These are phyloP conservation scores for Macropodus opercularis DNA, from an alignment of 2,797 vertebrate genomes.

Conservation along the genomic window DNA sequence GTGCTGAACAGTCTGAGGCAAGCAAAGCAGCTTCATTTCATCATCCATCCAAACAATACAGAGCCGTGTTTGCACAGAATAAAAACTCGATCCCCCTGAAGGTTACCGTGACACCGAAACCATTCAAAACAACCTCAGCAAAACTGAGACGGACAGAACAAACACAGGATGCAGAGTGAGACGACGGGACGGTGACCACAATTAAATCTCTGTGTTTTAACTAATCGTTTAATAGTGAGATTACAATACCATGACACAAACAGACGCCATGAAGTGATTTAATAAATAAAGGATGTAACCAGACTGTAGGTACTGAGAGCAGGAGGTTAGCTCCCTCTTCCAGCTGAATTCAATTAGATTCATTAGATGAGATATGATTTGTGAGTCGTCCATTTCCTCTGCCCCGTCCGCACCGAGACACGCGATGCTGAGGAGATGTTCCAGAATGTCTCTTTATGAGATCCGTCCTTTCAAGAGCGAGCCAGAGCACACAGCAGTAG, in stretches of 20 bases:
- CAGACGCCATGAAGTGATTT: background rate
- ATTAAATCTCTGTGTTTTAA: too few relatives aligned
- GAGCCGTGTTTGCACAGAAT: too few relatives aligned
- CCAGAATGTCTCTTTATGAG: slow-evolving; percentile 38
- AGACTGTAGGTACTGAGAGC: slow-evolving; percentile 23
- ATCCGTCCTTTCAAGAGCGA: slow-evolving; percentile 22
- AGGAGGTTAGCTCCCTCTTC: slow-evolving; percentile 16
- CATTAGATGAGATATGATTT: slow-evolving; percentile 64
- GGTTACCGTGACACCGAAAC: slow-evolving; percentile 56
- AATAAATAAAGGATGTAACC: background rate
- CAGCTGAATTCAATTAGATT: slow-evolving; percentile 55
- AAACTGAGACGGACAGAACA: slow-evolving; percentile 6
- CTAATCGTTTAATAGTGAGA: too few relatives aligned
- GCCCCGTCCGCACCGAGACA: slow-evolving; percentile 13
- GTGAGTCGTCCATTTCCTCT: slow-evolving; percentile 46
- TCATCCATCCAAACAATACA: slow-evolving; percentile 46
- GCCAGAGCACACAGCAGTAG: slow-evolving; percentile 1
- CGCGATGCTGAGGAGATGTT: slow-evolving; percentile 27
- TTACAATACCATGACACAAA: too few relatives aligned
- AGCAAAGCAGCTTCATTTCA: slow-evolving; percentile 38
- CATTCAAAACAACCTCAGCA: slow-evolving; percentile 36
- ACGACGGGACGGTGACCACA: slow-evolving; percentile 30
- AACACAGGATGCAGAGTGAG: slow-evolving; percentile 10
- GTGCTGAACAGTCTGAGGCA: slow-evolving; percentile 20
- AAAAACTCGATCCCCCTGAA: slow-evolving; percentile 50